Conservation (phyloP, 2,888 invertebrate genomes). For the Adela reaumurella region DNA sequence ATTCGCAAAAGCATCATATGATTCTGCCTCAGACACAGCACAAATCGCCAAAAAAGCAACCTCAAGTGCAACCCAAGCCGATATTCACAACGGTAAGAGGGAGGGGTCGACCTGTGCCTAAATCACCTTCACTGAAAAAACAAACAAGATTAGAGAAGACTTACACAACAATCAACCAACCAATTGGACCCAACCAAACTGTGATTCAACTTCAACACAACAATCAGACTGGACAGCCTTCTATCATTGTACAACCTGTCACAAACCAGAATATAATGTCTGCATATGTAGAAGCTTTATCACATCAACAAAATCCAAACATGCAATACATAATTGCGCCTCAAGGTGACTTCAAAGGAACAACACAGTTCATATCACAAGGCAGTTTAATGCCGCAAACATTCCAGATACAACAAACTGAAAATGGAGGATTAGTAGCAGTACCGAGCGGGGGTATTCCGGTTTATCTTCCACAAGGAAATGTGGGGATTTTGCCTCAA, state of each 20-base stretch:
- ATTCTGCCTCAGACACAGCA: constrained; percentile 37
- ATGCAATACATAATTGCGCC: constrained; percentile 72
- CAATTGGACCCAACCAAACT: constrained; percentile 42
- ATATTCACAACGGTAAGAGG: constrained; percentile 45
- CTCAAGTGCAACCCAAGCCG: constrained; percentile 46
- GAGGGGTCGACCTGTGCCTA: constrained; percentile 44
- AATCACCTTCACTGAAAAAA: constrained; percentile 43
- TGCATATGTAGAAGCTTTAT: constrained; percentile 64
- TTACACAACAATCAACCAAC: constrained; percentile 43
- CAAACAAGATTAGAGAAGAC: constrained; percentile 50
- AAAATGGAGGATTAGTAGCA: constrained; percentile 57
- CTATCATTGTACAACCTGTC: constrained; percentile 67
- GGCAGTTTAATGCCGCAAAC: constrained; percentile 55
- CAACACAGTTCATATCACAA: constrained; percentile 54
- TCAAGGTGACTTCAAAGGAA: constrained; percentile 55
- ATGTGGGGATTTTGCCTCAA: constrained; percentile 49
- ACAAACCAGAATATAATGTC: constrained; percentile 59
- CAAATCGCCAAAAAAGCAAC: constrained; percentile 49
- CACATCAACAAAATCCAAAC: constrained; percentile 67
- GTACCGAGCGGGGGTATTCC: constrained; percentile 59
- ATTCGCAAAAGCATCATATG: constrained; percentile 44
- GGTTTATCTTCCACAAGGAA: constrained; percentile 49
- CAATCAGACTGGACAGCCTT: constrained; percentile 55
- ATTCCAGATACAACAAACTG: constrained; percentile 59
- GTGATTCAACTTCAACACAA: constrained; percentile 58